A percentile compares a stretch with the other conserved stretches of the same genome.
phyloP scores from a whole-genome alignment of 2,888 invertebrate species.

The Boloria selene region DNA sequence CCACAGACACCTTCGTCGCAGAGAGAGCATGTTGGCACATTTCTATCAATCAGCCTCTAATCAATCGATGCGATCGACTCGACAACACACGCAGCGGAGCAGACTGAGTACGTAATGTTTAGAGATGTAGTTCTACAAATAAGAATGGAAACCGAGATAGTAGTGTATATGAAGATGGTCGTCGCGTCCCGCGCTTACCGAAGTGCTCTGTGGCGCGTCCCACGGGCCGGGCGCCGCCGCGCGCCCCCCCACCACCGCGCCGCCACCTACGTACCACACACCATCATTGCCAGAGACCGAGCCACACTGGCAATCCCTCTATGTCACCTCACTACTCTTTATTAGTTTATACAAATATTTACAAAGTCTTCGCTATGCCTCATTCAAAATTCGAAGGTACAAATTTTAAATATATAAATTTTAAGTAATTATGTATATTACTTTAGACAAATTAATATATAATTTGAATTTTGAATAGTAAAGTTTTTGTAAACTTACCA shows the following conservation, averaged over 20 bases:
- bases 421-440: too few relatives aligned
- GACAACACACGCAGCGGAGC: constrained; percentile 81
- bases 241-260: constrained; percentile 70
- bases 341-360: neutral
- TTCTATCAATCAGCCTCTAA: constrained; percentile 74
- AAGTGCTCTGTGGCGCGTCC: constrained; percentile 72
- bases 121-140: constrained; percentile 70
- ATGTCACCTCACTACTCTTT: constrained; percentile 19
- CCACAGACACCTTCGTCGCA: neutral
- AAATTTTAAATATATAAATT: too few relatives aligned
- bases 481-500: too few relatives aligned
- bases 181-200: constrained; percentile 77
- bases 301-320: constrained; percentile 35
- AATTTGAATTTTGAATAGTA: too few relatives aligned
- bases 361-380: neutral
- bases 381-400: neutral
- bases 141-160: constrained; percentile 75
- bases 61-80: constrained; percentile 68
- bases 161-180: constrained; percentile 67
- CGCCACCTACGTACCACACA: constrained; percentile 80
- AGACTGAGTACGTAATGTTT: constrained; percentile 75
- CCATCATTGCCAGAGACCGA: constrained; percentile 56
- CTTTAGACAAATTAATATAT: too few relatives aligned
- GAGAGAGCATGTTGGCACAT: constrained; percentile 61
- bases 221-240: constrained; percentile 69